Conservation (phyloP, 2,888 invertebrate species). For the Calameuta pallipes region DNA sequence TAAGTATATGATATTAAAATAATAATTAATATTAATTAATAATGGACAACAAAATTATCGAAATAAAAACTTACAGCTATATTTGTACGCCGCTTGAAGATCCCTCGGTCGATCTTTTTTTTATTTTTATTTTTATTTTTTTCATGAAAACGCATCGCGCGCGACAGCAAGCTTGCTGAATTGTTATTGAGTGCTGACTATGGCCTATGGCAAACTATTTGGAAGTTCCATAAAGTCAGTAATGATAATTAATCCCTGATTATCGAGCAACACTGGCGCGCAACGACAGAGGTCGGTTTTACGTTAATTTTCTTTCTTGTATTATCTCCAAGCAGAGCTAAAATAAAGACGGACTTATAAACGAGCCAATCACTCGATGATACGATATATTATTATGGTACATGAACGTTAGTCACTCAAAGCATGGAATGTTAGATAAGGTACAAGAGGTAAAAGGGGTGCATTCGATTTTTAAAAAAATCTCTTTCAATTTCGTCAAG, state of each 20-base stretch:
- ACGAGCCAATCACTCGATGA: conserved; percentile 27
- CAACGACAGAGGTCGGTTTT: conserved; percentile 8
- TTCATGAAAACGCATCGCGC: too few relatives aligned
- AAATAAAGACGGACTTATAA: conserved; percentile 27
- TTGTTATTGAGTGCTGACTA: too few relatives aligned
- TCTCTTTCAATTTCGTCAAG: too few relatives aligned
- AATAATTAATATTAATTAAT: conserved; percentile 29
- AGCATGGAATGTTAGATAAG: conserved; percentile 54
- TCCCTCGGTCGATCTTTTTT: conserved; percentile 12
- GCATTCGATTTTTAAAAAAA: too few relatives aligned
- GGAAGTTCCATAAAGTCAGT: too few relatives aligned
- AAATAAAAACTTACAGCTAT: conserved; percentile 54
- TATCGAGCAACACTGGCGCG: conserved; percentile 10
- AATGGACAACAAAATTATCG: conserved; percentile 23
- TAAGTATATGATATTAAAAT: conserved; percentile 35
- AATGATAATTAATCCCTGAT: too few relatives aligned
- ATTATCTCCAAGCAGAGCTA: conserved; percentile 35
- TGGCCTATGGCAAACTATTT: too few relatives aligned
- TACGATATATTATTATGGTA: conserved; percentile 33
- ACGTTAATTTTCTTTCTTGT: conserved; percentile 7
- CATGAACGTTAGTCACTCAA: conserved; percentile 41
- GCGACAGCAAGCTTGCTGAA: too few relatives aligned
- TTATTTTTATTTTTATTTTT: too few relatives aligned
- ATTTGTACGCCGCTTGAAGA: conserved; percentile 54
- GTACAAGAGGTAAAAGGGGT: conserved; percentile 17